Base-by-base conservation (phyloP, 1,140 invertebrate species). In the Ganaspis sp. region DNA sequence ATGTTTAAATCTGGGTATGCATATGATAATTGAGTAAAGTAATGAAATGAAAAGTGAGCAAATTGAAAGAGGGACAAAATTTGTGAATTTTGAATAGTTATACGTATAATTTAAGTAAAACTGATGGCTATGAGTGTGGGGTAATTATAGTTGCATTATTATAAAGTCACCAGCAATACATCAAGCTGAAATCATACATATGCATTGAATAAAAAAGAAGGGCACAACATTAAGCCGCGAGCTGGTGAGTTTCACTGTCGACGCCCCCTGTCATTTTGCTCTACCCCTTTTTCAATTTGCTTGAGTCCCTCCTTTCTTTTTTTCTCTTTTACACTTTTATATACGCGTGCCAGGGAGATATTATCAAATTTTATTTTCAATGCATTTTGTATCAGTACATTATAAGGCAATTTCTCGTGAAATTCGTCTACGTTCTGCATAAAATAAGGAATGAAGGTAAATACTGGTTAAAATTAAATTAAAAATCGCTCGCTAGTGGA, bases 71-170 rank as follows among this genome's bases (percentile, higher is more conserved):
- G 17, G 29, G 38, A 80, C 75, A 82, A 84, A 84, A 80, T 79
- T 73, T 49, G 76, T 74, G 80, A 75, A 79, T 75, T 77, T 81
- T 71, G 70, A 74, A 83, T 64, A 71, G 70, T 83, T 3, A 6
- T 34, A 34, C 29, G 29, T 34, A 34, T 34, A 71, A 81, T 86
- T 86, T 80, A 83, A 53, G 72, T 76, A 21, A 58, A 78, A 75
- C 76, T 34, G 77, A 81, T 76, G 72, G 72, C 76, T 83, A 78
- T 45, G 34, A 38, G 72, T 58, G 70, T n/a, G 71, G 81, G 79
- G 85, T 88, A 90, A 90, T 89, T 90, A 87, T 77, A 85, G 85
- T 80, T 76, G 83, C 84, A 86, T 88, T 88, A 89, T 89, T 87
- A 87, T 87, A 86, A 86, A 85, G 86, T 90, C 88, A 86, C 77